A percentile compares a stretch with the other conserved stretches of the same genome.
Conservation (phyloP, 2,113 vertebrate species). For the Aldabrachelys gigantea region DNA sequence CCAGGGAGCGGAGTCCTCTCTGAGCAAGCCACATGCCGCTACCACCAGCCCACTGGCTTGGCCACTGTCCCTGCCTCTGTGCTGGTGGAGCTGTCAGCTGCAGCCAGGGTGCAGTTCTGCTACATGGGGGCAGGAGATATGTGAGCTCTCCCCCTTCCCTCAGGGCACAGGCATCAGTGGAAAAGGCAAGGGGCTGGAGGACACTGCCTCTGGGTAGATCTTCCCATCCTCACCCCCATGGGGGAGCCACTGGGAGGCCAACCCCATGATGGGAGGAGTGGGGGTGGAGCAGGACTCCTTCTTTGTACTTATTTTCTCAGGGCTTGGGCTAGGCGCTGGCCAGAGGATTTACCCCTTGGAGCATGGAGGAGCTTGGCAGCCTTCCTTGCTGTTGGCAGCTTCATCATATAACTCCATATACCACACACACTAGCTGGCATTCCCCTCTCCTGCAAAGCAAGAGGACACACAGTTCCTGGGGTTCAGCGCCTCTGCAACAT, state of each 20-base stretch:
- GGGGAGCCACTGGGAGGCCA: not conserved
- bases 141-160: not conserved
- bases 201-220: not conserved
- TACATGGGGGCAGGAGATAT: not conserved
- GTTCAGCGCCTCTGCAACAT: too few species aligned
- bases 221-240: not conserved
- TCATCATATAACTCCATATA: not conserved
- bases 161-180: not conserved
- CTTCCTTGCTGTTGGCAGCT: not conserved
- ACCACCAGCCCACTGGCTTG: not conserved
- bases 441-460: too few species aligned
- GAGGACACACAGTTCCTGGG: too few species aligned
- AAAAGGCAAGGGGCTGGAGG: not conserved
- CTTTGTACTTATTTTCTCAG: not conserved
- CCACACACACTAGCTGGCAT: too few species aligned
- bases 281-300: not conserved
- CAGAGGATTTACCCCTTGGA: not conserved
- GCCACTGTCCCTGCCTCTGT: not conserved
- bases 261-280: not conserved
- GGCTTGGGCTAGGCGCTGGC: not conserved
- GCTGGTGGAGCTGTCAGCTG: not conserved
- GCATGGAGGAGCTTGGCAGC: not conserved
- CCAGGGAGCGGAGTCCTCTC: not conserved
- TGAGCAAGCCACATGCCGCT: not conserved
- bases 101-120: not conserved